Evolutionary conservation across 2,797 vertebrate genomes (phyloP).

Genomic region (Benthosema pterotum): DNA sequence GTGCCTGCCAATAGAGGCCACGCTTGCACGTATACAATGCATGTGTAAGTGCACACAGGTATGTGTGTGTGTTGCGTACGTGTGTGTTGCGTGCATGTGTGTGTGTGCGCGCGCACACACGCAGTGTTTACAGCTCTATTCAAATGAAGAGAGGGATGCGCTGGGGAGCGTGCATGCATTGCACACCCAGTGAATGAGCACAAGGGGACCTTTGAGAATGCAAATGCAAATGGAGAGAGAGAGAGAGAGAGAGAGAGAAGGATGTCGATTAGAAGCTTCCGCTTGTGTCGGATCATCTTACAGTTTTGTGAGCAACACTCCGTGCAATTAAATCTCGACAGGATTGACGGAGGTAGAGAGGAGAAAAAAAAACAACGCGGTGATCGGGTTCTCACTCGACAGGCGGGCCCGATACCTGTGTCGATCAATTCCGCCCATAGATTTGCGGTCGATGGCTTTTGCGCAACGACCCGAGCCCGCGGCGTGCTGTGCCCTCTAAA

Average conservation of each 20-base stretch:
- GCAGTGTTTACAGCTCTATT: background rate
- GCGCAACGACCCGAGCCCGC: constrained; percentile 18
- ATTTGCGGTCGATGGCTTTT: constrained; percentile 29
- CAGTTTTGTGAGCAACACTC: constrained; percentile 38
- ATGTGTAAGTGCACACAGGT: background rate
- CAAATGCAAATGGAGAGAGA: constrained; percentile 57
- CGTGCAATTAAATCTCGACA: constrained; percentile 52
- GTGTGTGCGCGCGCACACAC: background rate
- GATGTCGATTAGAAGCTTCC: constrained; percentile 24
- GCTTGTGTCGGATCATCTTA: constrained; percentile 28
- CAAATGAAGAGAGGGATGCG: background rate
- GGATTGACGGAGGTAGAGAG: constrained; percentile 29
- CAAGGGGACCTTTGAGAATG: constrained; percentile 37
- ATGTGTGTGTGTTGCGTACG: background rate
- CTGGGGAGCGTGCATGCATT: background rate
- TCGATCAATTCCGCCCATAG: constrained; percentile 55
- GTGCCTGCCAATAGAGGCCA: background rate
- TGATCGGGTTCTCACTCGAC: constrained; percentile 19
- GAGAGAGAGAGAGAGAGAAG: background rate
- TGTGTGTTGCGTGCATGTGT: constrained; percentile 9
- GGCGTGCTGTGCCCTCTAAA: constrained; percentile 52
- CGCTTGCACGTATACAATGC: background rate
- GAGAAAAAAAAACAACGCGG: constrained; percentile 26
- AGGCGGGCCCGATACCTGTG: constrained; percentile 26
- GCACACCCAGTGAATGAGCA: constrained; percentile 8